These are phyloP conservation scores for Chalcosyrphus nemorum DNA, from an alignment of 2,888 invertebrate species.

Conservation along the genomic window DNA sequence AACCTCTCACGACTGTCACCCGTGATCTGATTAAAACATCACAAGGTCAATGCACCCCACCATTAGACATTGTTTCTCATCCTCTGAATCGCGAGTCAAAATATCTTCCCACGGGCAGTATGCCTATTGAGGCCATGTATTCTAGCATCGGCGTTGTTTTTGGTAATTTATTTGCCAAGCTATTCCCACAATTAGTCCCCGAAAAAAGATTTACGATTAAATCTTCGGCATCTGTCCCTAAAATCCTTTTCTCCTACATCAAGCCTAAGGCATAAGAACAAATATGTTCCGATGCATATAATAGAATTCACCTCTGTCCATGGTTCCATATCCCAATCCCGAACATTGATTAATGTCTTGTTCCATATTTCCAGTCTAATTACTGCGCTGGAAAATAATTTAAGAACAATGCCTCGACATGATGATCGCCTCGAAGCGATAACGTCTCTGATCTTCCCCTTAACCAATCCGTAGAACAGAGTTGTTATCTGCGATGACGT, in stretches of 20 bases:
- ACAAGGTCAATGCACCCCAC: constrained; percentile 45
- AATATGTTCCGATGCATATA: background rate
- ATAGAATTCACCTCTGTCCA: constrained; percentile 9
- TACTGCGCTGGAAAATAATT: constrained; percentile 69
- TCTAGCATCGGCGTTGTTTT: constrained; percentile 31
- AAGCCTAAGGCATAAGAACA: constrained; percentile 1
- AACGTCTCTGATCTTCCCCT: constrained; percentile 32
- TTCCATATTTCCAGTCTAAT: constrained; percentile 73
- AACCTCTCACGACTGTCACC: background rate
- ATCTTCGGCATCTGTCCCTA: constrained; percentile 58
- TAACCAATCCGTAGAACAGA: constrained; percentile 63
- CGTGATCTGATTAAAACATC: constrained; percentile 34
- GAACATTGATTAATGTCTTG: constrained; percentile 73
- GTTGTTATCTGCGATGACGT: constrained; percentile 72
- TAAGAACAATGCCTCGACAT: constrained; percentile 65
- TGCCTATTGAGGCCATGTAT: background rate
- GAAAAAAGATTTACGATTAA: constrained; percentile 61
- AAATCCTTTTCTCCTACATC: constrained; percentile 20
- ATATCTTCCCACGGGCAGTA: constrained; percentile 36
- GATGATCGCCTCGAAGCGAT: constrained; percentile 62
- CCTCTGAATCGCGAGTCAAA: background rate
- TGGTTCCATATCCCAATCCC: constrained; percentile 33
- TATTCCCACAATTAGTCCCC: constrained; percentile 69
- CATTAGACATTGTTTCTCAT: background rate
- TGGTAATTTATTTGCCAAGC: constrained; percentile 41